Base-by-base conservation (phyloP, 2,113 vertebrate species). In the Nyctibius bracteatus region DNA sequence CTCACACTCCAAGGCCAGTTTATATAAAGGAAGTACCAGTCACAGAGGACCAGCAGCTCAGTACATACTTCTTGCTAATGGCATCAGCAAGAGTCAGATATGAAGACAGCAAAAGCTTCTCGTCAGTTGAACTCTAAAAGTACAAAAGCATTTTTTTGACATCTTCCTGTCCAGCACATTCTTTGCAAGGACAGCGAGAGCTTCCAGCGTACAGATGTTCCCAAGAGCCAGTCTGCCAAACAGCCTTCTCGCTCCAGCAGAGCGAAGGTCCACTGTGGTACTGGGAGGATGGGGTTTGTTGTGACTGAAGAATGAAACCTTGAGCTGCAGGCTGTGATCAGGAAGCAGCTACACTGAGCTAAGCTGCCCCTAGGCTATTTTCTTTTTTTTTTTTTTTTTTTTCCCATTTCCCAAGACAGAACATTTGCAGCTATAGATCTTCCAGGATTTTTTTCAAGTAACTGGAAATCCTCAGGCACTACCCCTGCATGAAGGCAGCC, bases 231-330 rank as follows among this genome's bases (percentile, higher is more conserved):
- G 35, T 8, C 44, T 61, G 23, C 37, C 35, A 19, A 74, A 23
- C 27, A 75, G 62, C 58, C 88, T 31, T 65, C 70, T 49, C 1
- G 1, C 44, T 70, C 33, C 51, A 81, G 79, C 88, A 18, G 72
- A n/a, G 78, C 23, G 47, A n/a, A 61, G 44, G 5, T 51, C 65
- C 10, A 7, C 31, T 10, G 74, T 24, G 86, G 63, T 61, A 39
- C 92, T 52, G 79, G 65, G 86, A 95, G 88, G 85, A 90, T 96
- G 72, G 78, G 90, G 82, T 82, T 96, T 91, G 79, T 24, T 82
- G 87, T 31, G 85, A 47, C 86, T 90, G 77, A 84, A 90, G 95
- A 92, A 96, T 37, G 71, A 75, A 92, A 66, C 83, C 74, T 39
- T 65, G 82, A 84, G 86, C 84, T 95, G 86, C 77, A 88, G 90